Conservation (phyloP, 2,888 invertebrate genomes). For the Prenolepis imparis region DNA sequence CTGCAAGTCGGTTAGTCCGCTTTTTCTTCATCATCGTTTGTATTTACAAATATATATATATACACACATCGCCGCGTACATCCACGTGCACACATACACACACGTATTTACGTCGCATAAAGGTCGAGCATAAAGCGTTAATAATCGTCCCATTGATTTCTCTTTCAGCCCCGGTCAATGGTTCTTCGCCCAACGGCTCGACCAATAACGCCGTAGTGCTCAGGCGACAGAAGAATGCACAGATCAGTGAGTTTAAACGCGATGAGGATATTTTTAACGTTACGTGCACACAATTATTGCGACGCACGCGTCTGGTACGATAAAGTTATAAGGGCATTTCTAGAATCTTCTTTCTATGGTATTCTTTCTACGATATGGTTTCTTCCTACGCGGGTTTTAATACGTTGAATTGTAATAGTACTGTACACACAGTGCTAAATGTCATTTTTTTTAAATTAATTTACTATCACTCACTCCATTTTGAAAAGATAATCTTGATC, state of each 20-base stretch:
- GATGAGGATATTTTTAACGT: constrained; percentile 53
- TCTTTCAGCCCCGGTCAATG: constrained; percentile 72
- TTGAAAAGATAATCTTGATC: background rate
- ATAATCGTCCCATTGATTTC: constrained; percentile 55
- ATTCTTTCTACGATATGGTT: background rate
- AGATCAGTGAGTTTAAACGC: constrained; percentile 78
- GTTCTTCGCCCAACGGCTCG: constrained; percentile 67
- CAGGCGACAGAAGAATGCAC: constrained; percentile 83
- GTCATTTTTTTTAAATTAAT: background rate
- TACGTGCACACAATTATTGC: constrained; percentile 41
- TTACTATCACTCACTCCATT: background rate
- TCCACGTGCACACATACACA: constrained; percentile 1
- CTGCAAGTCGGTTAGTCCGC: constrained; percentile 81
- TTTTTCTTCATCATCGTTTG: background rate
- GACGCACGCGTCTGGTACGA: constrained; percentile 16
- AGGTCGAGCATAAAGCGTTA: constrained; percentile 56
- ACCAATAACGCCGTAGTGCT: constrained; percentile 82
- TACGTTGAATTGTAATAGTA: background rate
- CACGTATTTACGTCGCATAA: constrained; percentile 17
- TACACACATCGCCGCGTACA: background rate
- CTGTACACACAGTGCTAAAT: background rate
- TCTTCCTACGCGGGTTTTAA: background rate
- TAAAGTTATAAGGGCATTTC: constrained; percentile 39
- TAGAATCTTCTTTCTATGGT: background rate
- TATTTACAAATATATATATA: background rate